phyloP scores from a whole-genome alignment of 2,888 invertebrate species.

The Nomada ruficornis region DNA sequence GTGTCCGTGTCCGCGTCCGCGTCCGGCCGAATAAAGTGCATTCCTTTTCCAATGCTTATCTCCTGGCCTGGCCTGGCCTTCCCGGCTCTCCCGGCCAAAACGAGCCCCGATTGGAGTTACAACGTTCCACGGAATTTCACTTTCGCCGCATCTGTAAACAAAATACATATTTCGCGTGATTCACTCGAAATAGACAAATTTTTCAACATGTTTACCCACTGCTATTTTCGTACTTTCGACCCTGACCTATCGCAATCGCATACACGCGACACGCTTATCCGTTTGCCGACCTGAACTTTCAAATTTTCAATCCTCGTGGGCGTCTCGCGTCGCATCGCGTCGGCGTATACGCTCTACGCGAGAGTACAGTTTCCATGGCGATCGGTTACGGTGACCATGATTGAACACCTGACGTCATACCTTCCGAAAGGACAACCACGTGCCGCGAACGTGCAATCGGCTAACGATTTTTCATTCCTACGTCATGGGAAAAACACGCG shows the following conservation, averaged over 20 bases:
- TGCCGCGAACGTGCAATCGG: conserved; percentile 11
- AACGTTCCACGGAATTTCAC: too few species aligned
- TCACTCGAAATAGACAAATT: conserved; percentile 25
- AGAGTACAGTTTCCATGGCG: conserved; percentile 59
- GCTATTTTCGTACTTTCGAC: conserved; percentile 64
- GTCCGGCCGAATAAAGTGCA: too few species aligned
- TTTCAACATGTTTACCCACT: conserved; percentile 65
- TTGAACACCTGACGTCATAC: conserved; percentile 65
- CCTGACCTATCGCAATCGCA: conserved; percentile 66
- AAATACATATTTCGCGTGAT: conserved; percentile 10
- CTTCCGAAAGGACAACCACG: conserved; percentile 50
- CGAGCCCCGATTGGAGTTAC: too few species aligned
- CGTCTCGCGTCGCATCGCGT: conserved; percentile 47
- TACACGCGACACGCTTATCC: conserved; percentile 47
- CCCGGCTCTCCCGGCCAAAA: too few species aligned
- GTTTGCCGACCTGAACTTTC: neutral
- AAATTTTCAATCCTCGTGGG: conserved; percentile 71
- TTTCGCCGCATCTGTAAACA: neutral
- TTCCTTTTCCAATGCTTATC: too few species aligned
- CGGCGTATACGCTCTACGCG: conserved; percentile 42
- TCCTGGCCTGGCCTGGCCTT: too few species aligned
- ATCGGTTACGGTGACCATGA: conserved; percentile 68
- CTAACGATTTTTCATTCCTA: neutral
- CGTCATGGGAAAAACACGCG: neutral
- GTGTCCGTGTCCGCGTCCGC: too few species aligned